phyloP scores from a whole-genome alignment of 2,113 vertebrate genomes.

The Peromyscus polionotus region DNA sequence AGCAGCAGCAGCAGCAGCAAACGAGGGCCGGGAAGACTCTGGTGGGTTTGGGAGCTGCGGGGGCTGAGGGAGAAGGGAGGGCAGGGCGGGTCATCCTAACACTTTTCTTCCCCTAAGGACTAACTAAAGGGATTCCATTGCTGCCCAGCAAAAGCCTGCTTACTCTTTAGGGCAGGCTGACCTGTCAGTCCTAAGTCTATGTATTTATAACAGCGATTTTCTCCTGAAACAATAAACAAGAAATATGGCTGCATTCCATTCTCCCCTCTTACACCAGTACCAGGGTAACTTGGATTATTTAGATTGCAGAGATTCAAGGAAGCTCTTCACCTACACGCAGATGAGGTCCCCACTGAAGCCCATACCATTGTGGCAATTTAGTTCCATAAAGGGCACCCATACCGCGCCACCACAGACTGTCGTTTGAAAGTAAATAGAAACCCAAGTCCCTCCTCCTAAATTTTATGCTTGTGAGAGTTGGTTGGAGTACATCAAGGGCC shows the following conservation, averaged over 20 bases:
- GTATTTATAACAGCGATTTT: slow-evolving; percentile 8
- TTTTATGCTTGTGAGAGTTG: neutral
- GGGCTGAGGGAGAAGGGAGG: neutral
- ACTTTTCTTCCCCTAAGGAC: neutral
- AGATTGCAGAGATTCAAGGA: neutral
- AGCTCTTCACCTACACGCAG: neutral
- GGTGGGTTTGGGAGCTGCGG: neutral
- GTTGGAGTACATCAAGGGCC: neutral
- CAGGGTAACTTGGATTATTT: neutral
- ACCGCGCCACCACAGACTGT: rapidly evolving
- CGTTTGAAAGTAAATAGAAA: slow-evolving; percentile 34
- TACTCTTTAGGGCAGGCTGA: slow-evolving; percentile 43
- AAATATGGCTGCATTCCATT: neutral
- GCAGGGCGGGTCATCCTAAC: neutral
- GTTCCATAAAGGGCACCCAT: neutral
- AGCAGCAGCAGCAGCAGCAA: no score
- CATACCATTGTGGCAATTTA: neutral
- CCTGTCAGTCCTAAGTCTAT: slow-evolving; percentile 9
- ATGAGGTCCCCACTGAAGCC: neutral
- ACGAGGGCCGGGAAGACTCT: neutral
- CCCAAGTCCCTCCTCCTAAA: neutral
- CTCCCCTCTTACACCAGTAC: neutral
- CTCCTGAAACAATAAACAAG: slow-evolving; percentile 37
- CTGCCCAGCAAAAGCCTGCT: neutral
- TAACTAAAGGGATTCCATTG: neutral